phyloP scores from a whole-genome alignment of 2,888 invertebrate species.

The Campaea margaritaria region DNA sequence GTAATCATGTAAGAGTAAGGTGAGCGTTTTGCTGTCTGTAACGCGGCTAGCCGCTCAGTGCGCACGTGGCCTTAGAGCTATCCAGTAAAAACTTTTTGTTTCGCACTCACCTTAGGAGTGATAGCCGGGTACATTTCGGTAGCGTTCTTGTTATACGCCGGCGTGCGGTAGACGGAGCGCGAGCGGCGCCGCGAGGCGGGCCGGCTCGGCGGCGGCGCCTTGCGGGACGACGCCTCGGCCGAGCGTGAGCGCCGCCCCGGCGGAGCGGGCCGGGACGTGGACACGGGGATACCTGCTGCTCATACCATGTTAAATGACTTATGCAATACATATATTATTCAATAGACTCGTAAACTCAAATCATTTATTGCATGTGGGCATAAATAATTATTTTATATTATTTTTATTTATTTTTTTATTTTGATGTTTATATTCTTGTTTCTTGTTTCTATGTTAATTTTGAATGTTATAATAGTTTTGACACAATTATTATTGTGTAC shows the following conservation, averaged over 20 bases:
- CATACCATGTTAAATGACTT: background rate
- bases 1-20: constrained; percentile 7
- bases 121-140: constrained; percentile 66
- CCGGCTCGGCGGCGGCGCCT: constrained; percentile 43
- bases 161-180: constrained; percentile 74
- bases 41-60: too few species aligned
- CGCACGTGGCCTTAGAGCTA: too few species aligned
- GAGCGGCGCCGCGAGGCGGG: constrained; percentile 56
- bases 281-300: constrained; percentile 41
- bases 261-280: constrained; percentile 44
- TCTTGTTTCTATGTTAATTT: too few species aligned
- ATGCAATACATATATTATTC: too few species aligned
- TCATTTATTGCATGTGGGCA: too few species aligned
- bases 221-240: constrained; percentile 57
- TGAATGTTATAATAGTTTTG: too few species aligned
- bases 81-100: background rate
- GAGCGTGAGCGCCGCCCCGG: constrained; percentile 61
- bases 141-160: constrained; percentile 69
- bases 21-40: too few species aligned
- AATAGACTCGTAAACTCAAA: too few species aligned
- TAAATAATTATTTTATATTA: too few species aligned
- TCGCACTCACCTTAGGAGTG: constrained; percentile 70
- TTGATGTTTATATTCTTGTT: too few species aligned
- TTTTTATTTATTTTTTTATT: too few species aligned
- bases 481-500: too few species aligned